Percentiles rank a stretch among this genome's conserved stretches.
phyloP scores from a whole-genome alignment of 2,888 invertebrate species.

The Mesorhabditis sp. region DNA sequence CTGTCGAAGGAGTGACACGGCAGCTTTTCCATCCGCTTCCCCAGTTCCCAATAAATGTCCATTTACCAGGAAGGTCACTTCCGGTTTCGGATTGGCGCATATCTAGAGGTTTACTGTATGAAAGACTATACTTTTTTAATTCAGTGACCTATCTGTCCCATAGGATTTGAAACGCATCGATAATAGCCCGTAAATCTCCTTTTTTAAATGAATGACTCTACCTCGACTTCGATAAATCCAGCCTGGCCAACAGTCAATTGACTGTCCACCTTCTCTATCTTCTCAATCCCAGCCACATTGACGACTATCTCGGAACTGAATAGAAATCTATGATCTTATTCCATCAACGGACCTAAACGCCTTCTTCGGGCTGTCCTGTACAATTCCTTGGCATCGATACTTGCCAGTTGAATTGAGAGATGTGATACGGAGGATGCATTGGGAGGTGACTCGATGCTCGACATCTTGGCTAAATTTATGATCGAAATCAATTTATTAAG shows the following conservation, averaged over 20 bases:
- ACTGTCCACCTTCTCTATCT: neutral
- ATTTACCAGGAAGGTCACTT: neutral
- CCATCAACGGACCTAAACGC: neutral
- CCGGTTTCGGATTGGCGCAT: neutral
- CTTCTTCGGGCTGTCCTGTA: neutral
- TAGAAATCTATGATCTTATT: neutral
- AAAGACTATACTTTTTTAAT: neutral
- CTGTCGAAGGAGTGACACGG: neutral
- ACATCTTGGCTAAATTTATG: slow-evolving; percentile 1
- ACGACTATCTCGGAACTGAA: slow-evolving; percentile 4
- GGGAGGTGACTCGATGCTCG: slow-evolving; percentile 1
- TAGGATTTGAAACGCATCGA: no score
- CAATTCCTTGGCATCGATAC: neutral
- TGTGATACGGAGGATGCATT: neutral
- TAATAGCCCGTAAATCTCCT: no score
- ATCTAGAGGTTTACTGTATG: neutral
- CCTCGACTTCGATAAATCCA: slow-evolving; percentile 3
- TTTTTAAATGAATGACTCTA: neutral
- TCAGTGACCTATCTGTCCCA: no score
- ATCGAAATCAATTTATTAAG: neutral
- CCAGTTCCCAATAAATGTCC: neutral
- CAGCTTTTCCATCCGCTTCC: neutral
- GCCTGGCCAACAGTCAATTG: neutral
- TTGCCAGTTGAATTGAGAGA: neutral
- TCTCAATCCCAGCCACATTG: neutral